phyloP scores from a whole-genome alignment of 2,113 vertebrate genomes.

The Dryoscopus gambensis region DNA sequence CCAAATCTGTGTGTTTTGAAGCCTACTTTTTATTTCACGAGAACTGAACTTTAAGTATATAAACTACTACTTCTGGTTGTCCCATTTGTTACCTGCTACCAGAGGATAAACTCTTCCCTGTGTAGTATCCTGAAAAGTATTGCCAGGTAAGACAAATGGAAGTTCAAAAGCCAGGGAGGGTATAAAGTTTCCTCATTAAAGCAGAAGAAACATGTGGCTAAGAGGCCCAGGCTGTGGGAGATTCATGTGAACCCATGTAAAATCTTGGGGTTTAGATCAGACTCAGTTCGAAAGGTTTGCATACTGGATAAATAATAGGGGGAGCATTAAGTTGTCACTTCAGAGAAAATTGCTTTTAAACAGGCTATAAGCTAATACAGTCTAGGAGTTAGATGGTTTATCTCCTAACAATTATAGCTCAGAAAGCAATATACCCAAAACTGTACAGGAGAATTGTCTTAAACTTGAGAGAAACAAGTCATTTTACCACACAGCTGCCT shows the following conservation, averaged over 20 bases:
- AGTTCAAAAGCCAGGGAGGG: not conserved
- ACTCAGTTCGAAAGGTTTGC: not conserved
- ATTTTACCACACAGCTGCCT: not conserved
- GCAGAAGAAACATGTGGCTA: not conserved
- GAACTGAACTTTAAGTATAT: not conserved
- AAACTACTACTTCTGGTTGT: not conserved
- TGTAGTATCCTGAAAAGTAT: not conserved
- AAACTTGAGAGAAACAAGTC: not conserved
- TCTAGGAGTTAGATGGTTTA: not conserved
- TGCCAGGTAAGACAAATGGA: not conserved
- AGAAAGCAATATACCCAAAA: not conserved
- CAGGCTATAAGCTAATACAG: not conserved
- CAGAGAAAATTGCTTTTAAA: not conserved
- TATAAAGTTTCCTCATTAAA: not conserved
- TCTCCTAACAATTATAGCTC: not conserved
- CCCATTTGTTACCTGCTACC: not conserved
- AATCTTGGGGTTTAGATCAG: fast-evolving
- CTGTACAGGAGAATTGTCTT: not conserved
- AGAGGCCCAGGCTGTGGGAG: not conserved
- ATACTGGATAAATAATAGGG: not conserved
- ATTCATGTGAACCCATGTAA: fast-evolving
- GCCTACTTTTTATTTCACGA: not conserved
- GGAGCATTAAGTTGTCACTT: not conserved
- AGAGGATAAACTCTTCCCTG: not conserved
- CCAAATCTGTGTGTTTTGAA: not conserved